These are phyloP conservation scores for Clivina fossor DNA, from an alignment of 2,888 invertebrate genomes.

Conservation along the genomic window DNA sequence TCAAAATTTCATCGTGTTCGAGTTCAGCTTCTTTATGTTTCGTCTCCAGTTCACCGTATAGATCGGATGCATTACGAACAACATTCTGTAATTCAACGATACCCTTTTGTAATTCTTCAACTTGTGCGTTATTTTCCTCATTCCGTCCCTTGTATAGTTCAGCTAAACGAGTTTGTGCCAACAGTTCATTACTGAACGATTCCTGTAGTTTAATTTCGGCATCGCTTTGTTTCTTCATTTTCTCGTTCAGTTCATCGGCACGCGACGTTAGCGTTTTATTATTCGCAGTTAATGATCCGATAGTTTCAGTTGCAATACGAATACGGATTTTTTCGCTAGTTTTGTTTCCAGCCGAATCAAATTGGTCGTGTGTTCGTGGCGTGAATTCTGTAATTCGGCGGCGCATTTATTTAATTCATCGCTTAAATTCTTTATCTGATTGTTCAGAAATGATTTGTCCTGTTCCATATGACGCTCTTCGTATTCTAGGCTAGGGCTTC, in stretches of 20 bases:
- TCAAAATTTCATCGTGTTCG: conserved; percentile 66
- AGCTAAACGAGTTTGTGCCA: conserved; percentile 81
- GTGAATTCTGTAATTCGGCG: conserved; percentile 73
- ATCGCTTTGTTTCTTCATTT: conserved; percentile 73
- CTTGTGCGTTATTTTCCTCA: conserved; percentile 76
- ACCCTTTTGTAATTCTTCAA: conserved; percentile 74
- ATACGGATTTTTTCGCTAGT: conserved; percentile 76
- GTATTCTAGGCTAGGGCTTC: conserved; percentile 79
- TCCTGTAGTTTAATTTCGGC: conserved; percentile 63
- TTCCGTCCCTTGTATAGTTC: conserved; percentile 81
- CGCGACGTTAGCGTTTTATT: conserved; percentile 68
- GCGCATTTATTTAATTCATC: conserved; percentile 78
- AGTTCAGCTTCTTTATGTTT: conserved; percentile 65
- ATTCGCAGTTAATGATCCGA: conserved; percentile 67
- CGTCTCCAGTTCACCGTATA: conserved; percentile 78
- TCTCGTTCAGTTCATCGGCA: conserved; percentile 69
- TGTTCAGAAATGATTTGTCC: conserved; percentile 73
- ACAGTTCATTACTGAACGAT: conserved; percentile 80
- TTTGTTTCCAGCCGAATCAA: conserved; percentile 73
- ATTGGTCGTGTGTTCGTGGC: conserved; percentile 70
- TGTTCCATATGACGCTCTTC: conserved; percentile 84
- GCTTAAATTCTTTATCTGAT: conserved; percentile 76
- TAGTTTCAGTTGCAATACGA: conserved; percentile 68
- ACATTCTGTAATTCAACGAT: conserved; percentile 74
- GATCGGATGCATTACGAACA: conserved; percentile 76